Percentiles rank a stretch among this genome's conserved stretches.
Evolutionary conservation across 2,888 invertebrate genomes (phyloP).

Genomic region (Hartigia nigra): DNA sequence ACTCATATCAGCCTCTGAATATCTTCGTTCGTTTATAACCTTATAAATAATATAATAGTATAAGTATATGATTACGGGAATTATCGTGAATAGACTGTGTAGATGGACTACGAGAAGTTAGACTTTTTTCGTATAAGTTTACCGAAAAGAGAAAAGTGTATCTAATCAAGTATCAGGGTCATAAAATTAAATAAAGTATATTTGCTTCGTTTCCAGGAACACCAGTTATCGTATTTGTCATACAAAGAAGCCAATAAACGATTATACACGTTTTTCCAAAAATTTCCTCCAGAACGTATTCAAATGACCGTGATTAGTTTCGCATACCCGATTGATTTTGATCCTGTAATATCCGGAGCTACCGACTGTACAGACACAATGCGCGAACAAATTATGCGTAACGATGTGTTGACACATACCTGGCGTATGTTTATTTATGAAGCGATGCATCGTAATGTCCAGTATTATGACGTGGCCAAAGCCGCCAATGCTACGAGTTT

Average conservation of each 20-base stretch:
- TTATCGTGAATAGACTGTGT: neutral
- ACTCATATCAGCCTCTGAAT: neutral
- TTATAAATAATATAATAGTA: neutral
- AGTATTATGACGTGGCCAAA: neutral
- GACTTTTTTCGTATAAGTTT: neutral
- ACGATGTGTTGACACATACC: neutral
- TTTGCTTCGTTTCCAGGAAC: neutral
- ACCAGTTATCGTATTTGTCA: neutral
- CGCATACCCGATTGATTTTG: neutral
- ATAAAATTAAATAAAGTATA: neutral
- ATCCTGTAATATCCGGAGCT: neutral
- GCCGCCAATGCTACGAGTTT: neutral
- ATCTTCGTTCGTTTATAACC: neutral
- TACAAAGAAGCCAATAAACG: neutral
- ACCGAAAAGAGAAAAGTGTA: neutral
- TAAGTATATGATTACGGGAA: neutral
- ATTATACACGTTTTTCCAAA: neutral
- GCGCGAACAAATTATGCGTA: neutral
- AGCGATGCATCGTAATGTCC: neutral
- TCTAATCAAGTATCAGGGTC: too few species aligned
- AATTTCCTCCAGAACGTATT: neutral
- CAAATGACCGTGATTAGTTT: neutral
- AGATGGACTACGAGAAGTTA: neutral
- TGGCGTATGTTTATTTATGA: neutral
- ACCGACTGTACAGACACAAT: neutral